phyloP scores from a whole-genome alignment of 2,113 vertebrate species.

The Columbina picui region DNA sequence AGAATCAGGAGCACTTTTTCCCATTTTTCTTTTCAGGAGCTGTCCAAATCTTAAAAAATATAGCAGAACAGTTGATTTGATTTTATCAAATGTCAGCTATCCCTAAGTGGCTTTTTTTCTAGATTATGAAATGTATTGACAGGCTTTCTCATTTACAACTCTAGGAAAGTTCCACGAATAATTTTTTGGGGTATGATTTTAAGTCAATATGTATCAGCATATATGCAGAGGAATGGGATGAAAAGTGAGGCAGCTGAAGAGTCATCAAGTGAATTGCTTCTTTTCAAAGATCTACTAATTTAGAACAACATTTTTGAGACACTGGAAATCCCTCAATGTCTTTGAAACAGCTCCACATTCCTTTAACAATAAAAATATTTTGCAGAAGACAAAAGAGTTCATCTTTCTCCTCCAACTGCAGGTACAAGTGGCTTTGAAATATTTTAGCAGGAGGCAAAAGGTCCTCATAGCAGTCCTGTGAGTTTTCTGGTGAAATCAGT shows the following conservation, averaged over 20 bases:
- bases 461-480: background rate
- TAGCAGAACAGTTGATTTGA: background rate
- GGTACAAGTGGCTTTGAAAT: background rate
- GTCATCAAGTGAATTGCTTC: background rate
- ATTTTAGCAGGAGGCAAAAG: background rate
- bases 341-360: background rate
- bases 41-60: constrained; percentile 17
- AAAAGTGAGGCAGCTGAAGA: background rate
- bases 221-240: background rate
- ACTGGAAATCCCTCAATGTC: background rate
- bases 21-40: background rate
- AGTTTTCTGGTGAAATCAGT: background rate
- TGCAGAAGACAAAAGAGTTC: background rate
- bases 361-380: background rate
- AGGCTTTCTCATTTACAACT: constrained; percentile 7
- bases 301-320: background rate
- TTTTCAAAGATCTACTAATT: background rate
- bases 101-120: background rate
- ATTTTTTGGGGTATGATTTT: background rate
- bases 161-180: background rate
- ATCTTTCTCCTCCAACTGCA: background rate
- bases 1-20: background rate
- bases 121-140: constrained; percentile 13
- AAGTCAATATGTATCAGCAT: constrained; percentile 5
- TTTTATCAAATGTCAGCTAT: constrained; percentile 18